These are phyloP conservation scores for Astropecten irregularis DNA, from an alignment of 53 echinoderm and acorn worm species.

Conservation along the genomic window DNA sequence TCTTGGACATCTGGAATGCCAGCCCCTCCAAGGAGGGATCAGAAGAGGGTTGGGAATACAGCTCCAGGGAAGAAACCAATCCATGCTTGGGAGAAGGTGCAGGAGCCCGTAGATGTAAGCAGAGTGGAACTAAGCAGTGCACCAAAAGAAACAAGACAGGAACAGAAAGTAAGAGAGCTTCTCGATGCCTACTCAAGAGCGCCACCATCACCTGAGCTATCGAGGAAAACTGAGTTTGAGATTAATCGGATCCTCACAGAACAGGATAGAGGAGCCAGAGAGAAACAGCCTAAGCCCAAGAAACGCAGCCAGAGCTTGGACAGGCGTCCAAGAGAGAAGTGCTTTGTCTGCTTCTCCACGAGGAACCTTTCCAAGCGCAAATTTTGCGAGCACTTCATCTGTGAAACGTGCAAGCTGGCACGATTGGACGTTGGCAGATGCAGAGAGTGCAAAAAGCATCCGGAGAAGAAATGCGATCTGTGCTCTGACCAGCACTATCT, in stretches of 20 bases:
- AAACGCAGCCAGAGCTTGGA: constrained; percentile 57
- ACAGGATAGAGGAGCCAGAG: not conserved
- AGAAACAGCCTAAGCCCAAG: not conserved
- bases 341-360: constrained; percentile 31
- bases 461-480: constrained; percentile 5
- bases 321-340: constrained; percentile 7
- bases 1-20: not conserved
- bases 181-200: constrained; percentile 33
- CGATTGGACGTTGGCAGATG: constrained; percentile 37
- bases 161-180: constrained; percentile 8
- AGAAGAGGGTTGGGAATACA: not conserved
- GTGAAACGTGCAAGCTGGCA: not conserved
- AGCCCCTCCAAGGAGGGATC: not conserved
- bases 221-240: constrained; percentile 40
- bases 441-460: constrained; percentile 8
- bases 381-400: constrained; percentile 48
- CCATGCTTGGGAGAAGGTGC: not conserved
- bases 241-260: constrained; percentile 23
- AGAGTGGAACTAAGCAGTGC: not conserved
- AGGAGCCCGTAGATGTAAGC: not conserved
- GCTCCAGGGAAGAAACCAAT: not conserved
- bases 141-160: not conserved
- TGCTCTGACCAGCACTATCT: not conserved
- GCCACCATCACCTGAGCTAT: constrained; percentile 17
- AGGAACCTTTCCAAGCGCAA: constrained; percentile 24